Evolutionary conservation across 1,140 invertebrate species (phyloP).

Genomic region (Periplaneta americana): DNA sequence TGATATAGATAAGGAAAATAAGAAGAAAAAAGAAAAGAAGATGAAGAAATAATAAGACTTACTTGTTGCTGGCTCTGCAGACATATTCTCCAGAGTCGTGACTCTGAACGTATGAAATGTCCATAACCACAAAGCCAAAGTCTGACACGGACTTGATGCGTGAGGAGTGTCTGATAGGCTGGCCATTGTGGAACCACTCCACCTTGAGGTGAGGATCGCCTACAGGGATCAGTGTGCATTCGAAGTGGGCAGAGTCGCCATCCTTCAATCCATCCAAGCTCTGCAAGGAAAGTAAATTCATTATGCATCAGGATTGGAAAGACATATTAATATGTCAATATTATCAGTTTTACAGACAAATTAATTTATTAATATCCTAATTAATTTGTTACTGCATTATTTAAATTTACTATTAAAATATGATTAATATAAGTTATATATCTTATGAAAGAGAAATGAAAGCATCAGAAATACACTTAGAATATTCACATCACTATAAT

Average conservation of each 20-base stretch:
- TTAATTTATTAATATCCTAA: no score
- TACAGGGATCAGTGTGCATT: conserved; percentile 87
- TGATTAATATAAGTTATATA: no score
- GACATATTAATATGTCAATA: no score
- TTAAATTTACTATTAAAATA: no score
- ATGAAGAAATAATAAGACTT: no score
- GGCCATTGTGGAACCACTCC: conserved; percentile 93
- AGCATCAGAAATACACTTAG: no score
- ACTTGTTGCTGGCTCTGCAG: conserved; percentile 81
- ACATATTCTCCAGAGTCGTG: conserved; percentile 92
- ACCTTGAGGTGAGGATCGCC: conserved; percentile 90
- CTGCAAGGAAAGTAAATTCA: conserved; percentile 45
- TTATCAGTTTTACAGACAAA: no score
- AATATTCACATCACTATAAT: no score
- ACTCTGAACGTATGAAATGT: conserved; percentile 89
- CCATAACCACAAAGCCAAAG: conserved; percentile 93
- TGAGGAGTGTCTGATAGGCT: conserved; percentile 79
- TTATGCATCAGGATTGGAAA: no score
- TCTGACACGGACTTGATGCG: conserved; percentile 92
- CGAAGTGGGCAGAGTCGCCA: conserved; percentile 87
- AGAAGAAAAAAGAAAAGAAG: not conserved
- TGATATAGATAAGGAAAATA: not conserved
- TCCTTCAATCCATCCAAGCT: conserved; percentile 82
- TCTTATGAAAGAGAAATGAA: no score
- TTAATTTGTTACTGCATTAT: no score